phyloP scores from a whole-genome alignment of 2,113 vertebrate species.

The Urocolius indicus region DNA sequence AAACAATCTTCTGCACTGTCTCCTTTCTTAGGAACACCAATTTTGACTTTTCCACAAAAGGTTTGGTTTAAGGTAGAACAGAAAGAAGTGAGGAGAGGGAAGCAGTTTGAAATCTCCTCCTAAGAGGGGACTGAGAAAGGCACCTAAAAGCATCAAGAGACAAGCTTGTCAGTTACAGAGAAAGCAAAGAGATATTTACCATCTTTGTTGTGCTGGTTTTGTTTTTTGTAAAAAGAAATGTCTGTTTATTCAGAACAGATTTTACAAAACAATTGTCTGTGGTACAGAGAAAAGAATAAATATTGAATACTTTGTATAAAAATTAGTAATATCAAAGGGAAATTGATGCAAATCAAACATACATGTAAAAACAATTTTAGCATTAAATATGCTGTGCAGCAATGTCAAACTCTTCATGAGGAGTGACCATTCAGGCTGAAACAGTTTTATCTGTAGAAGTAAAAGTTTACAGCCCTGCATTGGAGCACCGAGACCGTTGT shows the following conservation, averaged over 20 bases:
- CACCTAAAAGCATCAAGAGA: background rate
- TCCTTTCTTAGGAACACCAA: background rate
- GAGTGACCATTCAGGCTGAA: conserved; percentile 63
- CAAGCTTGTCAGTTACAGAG: background rate
- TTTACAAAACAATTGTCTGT: conserved; percentile 72
- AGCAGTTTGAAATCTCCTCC: background rate
- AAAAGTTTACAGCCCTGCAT: conserved; percentile 56
- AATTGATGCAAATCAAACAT: conserved; percentile 71
- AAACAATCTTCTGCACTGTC: background rate
- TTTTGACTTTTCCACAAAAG: background rate
- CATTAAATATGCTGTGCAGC: conserved; percentile 72
- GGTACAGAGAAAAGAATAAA: conserved; percentile 78
- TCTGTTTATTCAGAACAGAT: conserved; percentile 79
- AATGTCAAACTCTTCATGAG: conserved; percentile 45
- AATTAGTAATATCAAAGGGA: conserved; percentile 75
- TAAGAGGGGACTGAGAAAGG: background rate
- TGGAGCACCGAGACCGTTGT: conserved; percentile 58
- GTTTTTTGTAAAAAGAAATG: conserved; percentile 38
- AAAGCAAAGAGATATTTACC: background rate
- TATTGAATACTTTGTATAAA: conserved; percentile 76
- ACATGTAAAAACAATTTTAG: conserved; percentile 70
- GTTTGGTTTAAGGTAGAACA: background rate
- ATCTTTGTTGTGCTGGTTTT: background rate
- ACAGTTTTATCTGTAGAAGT: conserved; percentile 50
- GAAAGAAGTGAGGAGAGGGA: background rate